Conservation (phyloP, 2,888 invertebrate genomes). For the Diaperis boleti region DNA sequence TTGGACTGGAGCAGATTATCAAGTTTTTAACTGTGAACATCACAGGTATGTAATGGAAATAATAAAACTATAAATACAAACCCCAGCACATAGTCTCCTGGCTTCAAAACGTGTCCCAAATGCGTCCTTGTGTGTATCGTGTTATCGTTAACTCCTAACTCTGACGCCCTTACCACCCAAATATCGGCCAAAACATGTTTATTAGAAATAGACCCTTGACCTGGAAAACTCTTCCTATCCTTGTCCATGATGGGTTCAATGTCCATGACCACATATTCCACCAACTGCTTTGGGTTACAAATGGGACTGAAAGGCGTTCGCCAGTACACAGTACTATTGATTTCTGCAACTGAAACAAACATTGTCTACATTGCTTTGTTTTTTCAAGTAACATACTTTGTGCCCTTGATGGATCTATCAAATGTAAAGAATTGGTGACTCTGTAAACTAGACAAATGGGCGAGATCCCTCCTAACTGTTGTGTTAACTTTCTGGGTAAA, state of each 20-base stretch:
- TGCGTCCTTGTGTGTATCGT: slow-evolving; percentile 92
- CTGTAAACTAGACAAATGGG: slow-evolving; percentile 89
- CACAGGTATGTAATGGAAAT: background rate
- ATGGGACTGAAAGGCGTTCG: slow-evolving; percentile 88
- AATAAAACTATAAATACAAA: slow-evolving; percentile 58
- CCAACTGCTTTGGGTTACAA: slow-evolving; percentile 90
- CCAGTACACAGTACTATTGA: slow-evolving; percentile 86
- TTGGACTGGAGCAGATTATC: too few relatives aligned
- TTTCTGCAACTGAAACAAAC: slow-evolving; percentile 83
- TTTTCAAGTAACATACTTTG: slow-evolving; percentile 84
- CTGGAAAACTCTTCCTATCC: slow-evolving; percentile 84
- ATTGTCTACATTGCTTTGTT: too few relatives aligned
- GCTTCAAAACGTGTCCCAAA: slow-evolving; percentile 91
- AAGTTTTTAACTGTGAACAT: too few relatives aligned
- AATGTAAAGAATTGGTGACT: slow-evolving; percentile 89
- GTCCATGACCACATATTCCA: slow-evolving; percentile 95
- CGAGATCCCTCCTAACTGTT: slow-evolving; percentile 88
- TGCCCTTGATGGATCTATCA: slow-evolving; percentile 91
- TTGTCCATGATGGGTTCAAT: slow-evolving; percentile 83
- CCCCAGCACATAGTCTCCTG: slow-evolving; percentile 94
- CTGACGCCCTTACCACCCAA: slow-evolving; percentile 91
- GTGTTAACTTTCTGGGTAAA: slow-evolving; percentile 86
- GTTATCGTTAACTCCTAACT: slow-evolving; percentile 85
- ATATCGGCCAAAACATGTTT: slow-evolving; percentile 93
- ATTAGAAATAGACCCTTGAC: slow-evolving; percentile 87